Evolutionary conservation across 2,113 vertebrate species (phyloP).

Genomic region (Podarcis raffonei): DNA sequence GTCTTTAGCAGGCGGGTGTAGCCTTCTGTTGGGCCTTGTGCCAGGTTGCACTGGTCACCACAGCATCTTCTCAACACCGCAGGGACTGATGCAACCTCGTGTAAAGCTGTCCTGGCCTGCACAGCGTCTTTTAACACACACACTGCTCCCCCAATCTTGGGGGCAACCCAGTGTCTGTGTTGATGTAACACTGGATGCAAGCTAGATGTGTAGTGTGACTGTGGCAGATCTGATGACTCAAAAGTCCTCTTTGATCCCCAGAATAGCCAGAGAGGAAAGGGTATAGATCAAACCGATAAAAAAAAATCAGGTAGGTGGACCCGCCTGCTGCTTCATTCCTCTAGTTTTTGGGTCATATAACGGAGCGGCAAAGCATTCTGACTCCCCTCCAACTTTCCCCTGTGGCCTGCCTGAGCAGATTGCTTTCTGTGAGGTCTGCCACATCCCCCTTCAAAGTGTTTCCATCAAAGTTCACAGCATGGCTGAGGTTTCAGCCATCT

Average conservation of each 20-base stretch:
- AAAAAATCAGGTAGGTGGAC: not conserved
- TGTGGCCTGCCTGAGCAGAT: conserved; percentile 37
- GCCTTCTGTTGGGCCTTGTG: too few relatives aligned
- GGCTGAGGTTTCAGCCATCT: conserved; percentile 64
- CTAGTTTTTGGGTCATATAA: not conserved
- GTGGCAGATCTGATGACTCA: not conserved
- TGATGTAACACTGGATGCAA: not conserved
- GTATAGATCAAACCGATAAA: not conserved
- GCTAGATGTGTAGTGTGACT: not conserved
- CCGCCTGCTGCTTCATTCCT: rapidly evolving
- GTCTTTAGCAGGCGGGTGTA: too few relatives aligned
- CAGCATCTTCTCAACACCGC: too few relatives aligned
- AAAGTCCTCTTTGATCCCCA: not conserved
- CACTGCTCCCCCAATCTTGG: too few relatives aligned
- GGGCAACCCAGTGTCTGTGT: too few relatives aligned
- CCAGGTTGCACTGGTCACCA: too few relatives aligned
- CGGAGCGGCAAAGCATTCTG: not conserved
- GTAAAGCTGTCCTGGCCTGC: too few relatives aligned
- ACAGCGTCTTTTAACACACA: too few relatives aligned
- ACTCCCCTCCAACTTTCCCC: conserved; percentile 27
- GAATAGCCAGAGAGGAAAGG: not conserved
- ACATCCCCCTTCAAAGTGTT: conserved; percentile 55
- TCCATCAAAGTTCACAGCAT: conserved; percentile 57
- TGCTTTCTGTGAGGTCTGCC: conserved; percentile 49
- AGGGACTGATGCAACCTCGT: too few relatives aligned